Conservation (phyloP, 1,140 invertebrate genomes). For the Potamilus streckersoni region DNA sequence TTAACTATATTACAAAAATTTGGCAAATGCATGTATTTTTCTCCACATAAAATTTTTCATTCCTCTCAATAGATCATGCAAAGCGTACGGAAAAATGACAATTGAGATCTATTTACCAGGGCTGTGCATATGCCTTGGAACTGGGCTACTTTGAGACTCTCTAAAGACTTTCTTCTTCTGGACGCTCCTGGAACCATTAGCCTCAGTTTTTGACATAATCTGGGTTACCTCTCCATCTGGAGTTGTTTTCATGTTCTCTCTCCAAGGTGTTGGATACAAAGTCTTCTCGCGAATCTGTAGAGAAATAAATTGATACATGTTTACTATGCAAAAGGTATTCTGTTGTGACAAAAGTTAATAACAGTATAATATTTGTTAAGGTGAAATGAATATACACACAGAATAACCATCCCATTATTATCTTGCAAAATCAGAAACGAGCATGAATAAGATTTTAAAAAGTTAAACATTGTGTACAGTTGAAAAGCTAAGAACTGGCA, state of each 20-base stretch:
- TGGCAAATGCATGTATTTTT: no score
- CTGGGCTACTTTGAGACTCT: constrained; percentile 72
- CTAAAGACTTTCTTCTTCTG: constrained; percentile 78
- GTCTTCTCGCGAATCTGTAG: constrained; percentile 63
- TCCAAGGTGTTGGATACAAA: constrained; percentile 54
- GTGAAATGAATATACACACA: no score
- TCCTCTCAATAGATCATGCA: no score
- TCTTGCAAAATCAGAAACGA: no score
- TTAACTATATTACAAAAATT: not conserved
- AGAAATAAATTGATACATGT: not conserved
- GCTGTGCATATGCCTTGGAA: constrained; percentile 65
- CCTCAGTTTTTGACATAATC: constrained; percentile 52
- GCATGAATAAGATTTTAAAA: no score
- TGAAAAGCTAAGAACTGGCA: no score
- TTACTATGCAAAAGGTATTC: no score
- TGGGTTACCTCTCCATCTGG: constrained; percentile 62
- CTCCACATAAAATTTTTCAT: no score
- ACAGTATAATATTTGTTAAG: no score
- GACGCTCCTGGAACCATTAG: constrained; percentile 65
- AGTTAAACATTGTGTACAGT: no score
- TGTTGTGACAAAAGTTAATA: no score
- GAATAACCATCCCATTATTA: no score
- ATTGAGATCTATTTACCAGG: constrained; percentile 38
- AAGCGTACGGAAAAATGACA: not conserved
- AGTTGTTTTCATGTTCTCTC: constrained; percentile 48